These are phyloP conservation scores for Grallaria varia DNA, from an alignment of 2,113 vertebrate species.

Conservation along the genomic window DNA sequence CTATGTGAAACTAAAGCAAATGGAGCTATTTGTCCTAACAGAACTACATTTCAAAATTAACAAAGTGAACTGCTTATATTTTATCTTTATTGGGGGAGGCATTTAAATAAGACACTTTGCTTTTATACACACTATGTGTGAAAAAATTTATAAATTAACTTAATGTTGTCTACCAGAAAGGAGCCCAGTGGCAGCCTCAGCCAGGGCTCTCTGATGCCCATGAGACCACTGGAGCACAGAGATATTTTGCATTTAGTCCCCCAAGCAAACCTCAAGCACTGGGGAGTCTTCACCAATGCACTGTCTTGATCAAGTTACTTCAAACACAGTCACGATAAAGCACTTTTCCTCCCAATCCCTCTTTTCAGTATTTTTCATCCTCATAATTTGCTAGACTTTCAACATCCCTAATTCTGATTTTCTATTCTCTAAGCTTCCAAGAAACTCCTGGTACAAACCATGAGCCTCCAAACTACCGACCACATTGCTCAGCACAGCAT, in stretches of 20 bases:
- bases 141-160: background rate
- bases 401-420: background rate
- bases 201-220: background rate
- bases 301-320: fast-evolving
- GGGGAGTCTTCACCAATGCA: background rate
- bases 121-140: background rate
- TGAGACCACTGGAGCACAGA: background rate
- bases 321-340: background rate
- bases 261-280: background rate
- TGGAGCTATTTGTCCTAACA: background rate
- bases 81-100: background rate
- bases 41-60: background rate
- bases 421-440: background rate
- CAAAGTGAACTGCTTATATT: background rate
- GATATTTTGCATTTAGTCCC: background rate
- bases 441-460: background rate
- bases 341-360: background rate
- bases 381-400: background rate
- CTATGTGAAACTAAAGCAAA: constrained; percentile 17
- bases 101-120: background rate
- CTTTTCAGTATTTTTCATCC: background rate
- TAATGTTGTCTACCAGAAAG: background rate
- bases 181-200: background rate
- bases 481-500: background rate
- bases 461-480: background rate